phyloP scores from a whole-genome alignment of 2,888 invertebrate genomes.

The Gandaritis pyraliata region DNA sequence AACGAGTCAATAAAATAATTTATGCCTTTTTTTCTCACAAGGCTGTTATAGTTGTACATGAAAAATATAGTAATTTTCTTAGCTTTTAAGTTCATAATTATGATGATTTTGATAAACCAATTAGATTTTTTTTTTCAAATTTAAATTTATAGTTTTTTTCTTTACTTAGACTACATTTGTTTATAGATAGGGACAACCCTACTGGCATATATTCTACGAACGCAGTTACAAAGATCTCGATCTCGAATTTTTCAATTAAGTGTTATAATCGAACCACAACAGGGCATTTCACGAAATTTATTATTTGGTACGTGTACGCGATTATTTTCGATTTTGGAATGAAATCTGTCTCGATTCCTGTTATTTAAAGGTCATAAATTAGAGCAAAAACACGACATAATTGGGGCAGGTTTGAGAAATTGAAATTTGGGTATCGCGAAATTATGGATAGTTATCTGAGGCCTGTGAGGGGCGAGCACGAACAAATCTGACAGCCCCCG shows the following conservation, averaged over 20 bases:
- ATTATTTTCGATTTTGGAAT: conserved; percentile 32
- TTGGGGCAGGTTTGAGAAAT: conserved; percentile 18
- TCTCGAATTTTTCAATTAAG: conserved; percentile 81
- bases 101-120: too few species aligned
- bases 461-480: too few species aligned
- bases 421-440: conserved; percentile 21
- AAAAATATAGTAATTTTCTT: too few species aligned
- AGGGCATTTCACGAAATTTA: conserved; percentile 70
- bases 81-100: too few species aligned
- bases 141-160: neutral
- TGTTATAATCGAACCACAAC: conserved; percentile 74
- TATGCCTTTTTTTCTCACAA: too few species aligned
- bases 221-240: conserved; percentile 73
- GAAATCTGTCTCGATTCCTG: conserved; percentile 27
- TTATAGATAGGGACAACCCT: conserved; percentile 57
- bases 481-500: too few species aligned
- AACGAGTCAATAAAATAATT: too few species aligned
- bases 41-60: too few species aligned
- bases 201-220: conserved; percentile 69
- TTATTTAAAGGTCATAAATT: conserved; percentile 36
- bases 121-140: too few species aligned
- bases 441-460: conserved; percentile 11
- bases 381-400: conserved; percentile 29
- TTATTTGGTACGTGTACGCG: conserved; percentile 66
- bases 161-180: too few species aligned